These are phyloP conservation scores for Psittacula echo DNA, from an alignment of 2,797 vertebrate species.

Conservation along the genomic window DNA sequence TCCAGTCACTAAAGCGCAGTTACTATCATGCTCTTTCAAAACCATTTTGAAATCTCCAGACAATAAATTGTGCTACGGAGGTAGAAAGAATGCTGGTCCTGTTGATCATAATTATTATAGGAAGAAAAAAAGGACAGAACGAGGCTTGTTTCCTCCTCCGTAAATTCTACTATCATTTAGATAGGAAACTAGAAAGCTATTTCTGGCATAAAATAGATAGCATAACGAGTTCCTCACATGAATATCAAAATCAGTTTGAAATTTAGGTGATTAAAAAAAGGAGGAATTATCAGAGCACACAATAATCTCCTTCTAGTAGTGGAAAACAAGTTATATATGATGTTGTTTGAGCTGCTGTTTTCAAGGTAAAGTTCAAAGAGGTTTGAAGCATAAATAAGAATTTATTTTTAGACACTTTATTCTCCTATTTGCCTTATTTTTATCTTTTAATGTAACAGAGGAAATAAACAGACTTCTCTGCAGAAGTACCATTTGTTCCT, in stretches of 20 bases:
- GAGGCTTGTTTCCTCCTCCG: not conserved
- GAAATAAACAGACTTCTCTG: not conserved
- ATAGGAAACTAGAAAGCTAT: not conserved
- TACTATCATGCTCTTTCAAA: not conserved
- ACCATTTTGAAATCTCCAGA: not conserved
- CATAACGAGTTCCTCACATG: not conserved
- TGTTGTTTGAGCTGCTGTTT: not conserved
- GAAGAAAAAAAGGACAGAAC: not conserved
- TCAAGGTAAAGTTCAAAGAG: not conserved
- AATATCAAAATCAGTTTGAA: not conserved
- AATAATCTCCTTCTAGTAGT: not conserved
- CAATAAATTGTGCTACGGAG: not conserved
- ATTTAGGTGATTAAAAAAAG: not conserved
- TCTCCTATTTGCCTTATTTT: not conserved
- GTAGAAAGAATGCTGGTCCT: not conserved
- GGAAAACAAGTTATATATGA: not conserved
- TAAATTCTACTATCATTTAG: not conserved
- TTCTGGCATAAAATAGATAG: not conserved
- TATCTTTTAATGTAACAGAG: not conserved
- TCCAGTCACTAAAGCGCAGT: not conserved
- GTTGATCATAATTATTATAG: not conserved
- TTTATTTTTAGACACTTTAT: not conserved
- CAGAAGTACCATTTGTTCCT: not conserved
- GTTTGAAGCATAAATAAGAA: not conserved
- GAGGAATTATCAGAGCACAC: not conserved